Evolutionary conservation across 2,888 invertebrate species (phyloP).

Genomic region (Keiferia lycopersicella): DNA sequence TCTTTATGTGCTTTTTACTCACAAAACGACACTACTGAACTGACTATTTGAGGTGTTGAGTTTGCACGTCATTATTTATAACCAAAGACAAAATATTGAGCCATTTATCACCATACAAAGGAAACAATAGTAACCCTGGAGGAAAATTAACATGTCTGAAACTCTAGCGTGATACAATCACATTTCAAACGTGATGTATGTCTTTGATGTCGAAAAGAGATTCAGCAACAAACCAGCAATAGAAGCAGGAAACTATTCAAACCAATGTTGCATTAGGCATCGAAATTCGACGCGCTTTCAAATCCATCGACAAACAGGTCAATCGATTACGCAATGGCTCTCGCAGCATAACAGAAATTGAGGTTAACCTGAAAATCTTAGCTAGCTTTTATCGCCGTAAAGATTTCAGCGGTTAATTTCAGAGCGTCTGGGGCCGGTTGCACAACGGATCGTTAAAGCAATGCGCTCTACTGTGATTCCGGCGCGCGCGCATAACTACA

Average conservation of each 20-base stretch:
- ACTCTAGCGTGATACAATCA: background rate
- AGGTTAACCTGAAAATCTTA: constrained; percentile 41
- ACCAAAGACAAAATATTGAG: too few species aligned
- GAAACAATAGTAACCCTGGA: too few species aligned
- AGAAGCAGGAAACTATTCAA: constrained; percentile 13
- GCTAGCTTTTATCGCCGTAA: constrained; percentile 42
- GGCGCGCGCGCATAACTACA: constrained; percentile 29
- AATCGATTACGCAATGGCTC: constrained; percentile 9
- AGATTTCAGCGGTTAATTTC: constrained; percentile 45
- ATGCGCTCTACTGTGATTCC: constrained; percentile 47
- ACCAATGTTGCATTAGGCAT: background rate
- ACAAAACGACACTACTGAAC: too few species aligned
- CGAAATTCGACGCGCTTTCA: background rate
- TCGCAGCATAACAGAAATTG: constrained; percentile 27
- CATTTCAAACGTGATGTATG: too few species aligned
- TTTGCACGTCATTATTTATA: too few species aligned
- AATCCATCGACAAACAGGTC: constrained; percentile 13
- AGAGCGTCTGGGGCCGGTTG: constrained; percentile 40
- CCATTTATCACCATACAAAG: too few species aligned
- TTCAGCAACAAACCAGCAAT: background rate
- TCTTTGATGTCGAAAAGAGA: background rate
- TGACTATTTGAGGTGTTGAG: too few species aligned
- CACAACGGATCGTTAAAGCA: constrained; percentile 43
- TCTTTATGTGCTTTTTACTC: too few species aligned
- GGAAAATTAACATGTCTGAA: too few species aligned